Evolutionary conservation across 2,113 vertebrate genomes (phyloP).

Genomic region (Paratilapia polleni): DNA sequence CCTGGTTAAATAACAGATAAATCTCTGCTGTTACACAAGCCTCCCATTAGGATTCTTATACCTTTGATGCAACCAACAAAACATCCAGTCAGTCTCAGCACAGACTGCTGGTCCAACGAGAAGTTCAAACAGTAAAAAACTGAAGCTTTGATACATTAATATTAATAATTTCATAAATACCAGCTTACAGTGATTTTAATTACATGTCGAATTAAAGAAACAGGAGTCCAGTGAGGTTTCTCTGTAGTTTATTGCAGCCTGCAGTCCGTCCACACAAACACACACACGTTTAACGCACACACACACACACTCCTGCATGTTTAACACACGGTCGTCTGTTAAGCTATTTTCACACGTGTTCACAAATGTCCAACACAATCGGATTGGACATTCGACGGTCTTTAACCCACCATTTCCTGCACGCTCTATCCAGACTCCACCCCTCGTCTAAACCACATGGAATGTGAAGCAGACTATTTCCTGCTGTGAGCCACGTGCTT

Average conservation of each 20-base stretch:
- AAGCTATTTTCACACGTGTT: background rate
- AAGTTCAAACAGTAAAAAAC: background rate
- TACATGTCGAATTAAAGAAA: background rate
- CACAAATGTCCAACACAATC: background rate
- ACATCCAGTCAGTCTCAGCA: background rate
- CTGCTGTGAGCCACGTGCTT: background rate
- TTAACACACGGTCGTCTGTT: constrained; percentile 8
- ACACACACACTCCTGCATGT: background rate
- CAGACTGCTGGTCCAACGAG: background rate
- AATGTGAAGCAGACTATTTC: background rate
- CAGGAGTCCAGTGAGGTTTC: background rate
- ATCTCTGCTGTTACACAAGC: background rate
- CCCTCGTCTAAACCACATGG: background rate
- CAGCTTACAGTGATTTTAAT: background rate
- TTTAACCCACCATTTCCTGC: background rate
- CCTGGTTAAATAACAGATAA: background rate
- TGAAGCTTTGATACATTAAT: background rate
- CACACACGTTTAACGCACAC: background rate
- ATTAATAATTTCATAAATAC: accelerated
- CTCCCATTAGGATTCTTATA: background rate
- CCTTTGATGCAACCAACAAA: background rate
- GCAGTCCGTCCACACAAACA: background rate
- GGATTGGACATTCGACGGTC: background rate
- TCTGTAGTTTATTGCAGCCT: constrained; percentile 24
- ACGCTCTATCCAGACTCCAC: background rate